A percentile compares a stretch with the other conserved stretches of the same genome.
These are phyloP conservation scores for Eilema sororculum DNA, from an alignment of 2,888 invertebrate species.

Conservation along the genomic window DNA sequence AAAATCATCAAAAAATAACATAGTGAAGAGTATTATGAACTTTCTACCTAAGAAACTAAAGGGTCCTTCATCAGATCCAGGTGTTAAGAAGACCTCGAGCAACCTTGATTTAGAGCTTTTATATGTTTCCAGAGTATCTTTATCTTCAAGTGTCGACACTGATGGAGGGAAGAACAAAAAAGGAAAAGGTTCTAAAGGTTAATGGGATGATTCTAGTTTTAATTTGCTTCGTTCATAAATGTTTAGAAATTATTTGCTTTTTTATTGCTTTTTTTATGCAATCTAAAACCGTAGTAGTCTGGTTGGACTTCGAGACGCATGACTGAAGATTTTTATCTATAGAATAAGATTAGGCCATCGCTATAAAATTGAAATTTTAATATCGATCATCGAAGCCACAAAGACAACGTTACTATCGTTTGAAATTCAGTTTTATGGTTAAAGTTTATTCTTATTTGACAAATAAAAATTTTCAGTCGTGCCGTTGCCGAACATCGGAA, in stretches of 20 bases:
- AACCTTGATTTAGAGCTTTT: slow-evolving; percentile 66
- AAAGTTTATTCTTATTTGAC: no score
- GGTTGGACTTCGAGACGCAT: neutral
- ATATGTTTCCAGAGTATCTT: slow-evolving; percentile 72
- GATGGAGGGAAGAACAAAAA: slow-evolving; percentile 52
- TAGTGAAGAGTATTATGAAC: slow-evolving; percentile 66
- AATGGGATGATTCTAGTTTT: slow-evolving; percentile 53
- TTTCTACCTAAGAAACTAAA: slow-evolving; percentile 63
- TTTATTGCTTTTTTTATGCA: neutral
- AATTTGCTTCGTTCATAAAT: slow-evolving; percentile 4
- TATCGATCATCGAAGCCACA: no score
- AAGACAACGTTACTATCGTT: no score
- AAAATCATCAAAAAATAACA: slow-evolving; percentile 74
- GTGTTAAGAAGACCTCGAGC: slow-evolving; percentile 52
- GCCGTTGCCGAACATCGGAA: no score
- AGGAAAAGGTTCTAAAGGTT: slow-evolving; percentile 66
- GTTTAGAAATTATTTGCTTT: slow-evolving; percentile 1
- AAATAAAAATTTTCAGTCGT: no score
- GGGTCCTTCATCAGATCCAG: slow-evolving; percentile 70
- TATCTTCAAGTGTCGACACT: slow-evolving; percentile 68
- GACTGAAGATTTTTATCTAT: no score
- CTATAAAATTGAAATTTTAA: no score
- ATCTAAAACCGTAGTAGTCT: neutral
- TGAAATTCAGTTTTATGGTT: no score
- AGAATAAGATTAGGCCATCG: no score